Percentiles rank a stretch among this genome's conserved stretches.
These are phyloP conservation scores for Agrilus cyanescens DNA, from an alignment of 2,888 invertebrate genomes.

Conservation along the genomic window DNA sequence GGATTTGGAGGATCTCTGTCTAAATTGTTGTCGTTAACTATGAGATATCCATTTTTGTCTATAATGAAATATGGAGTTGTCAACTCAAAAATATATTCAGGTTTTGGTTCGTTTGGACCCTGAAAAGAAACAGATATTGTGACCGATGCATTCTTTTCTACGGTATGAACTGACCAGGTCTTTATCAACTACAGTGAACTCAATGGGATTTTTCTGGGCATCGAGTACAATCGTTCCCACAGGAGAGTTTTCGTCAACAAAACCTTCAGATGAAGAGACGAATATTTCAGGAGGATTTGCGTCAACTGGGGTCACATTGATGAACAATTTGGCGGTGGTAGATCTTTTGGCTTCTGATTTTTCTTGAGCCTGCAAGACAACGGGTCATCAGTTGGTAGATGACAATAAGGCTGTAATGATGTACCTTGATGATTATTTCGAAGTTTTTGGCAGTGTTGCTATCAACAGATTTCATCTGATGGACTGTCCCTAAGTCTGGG, in stretches of 20 bases:
- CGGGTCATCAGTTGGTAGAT: neutral
- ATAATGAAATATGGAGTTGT: conserved; percentile 76
- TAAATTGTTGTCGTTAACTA: conserved; percentile 72
- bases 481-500: conserved; percentile 64
- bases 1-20: conserved; percentile 81
- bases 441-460: conserved; percentile 67
- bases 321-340: conserved; percentile 69
- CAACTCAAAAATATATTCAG: conserved; percentile 69
- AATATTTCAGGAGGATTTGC: conserved; percentile 71
- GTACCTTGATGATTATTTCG: conserved; percentile 67
- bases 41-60: conserved; percentile 55
- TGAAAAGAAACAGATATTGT: conserved; percentile 30
- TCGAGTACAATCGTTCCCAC: conserved; percentile 73
- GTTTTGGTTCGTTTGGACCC: conserved; percentile 69
- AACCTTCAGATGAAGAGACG: conserved; percentile 60
- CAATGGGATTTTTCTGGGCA: conserved; percentile 50
- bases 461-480: conserved; percentile 70
- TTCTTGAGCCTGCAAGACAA: conserved; percentile 60
- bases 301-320: conserved; percentile 77
- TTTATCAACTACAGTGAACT: conserved; percentile 66
- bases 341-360: conserved; percentile 65
- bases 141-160: neutral
- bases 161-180: conserved; percentile 57
- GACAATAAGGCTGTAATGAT: neutral
- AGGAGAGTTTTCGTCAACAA: conserved; percentile 75